Percentiles rank a stretch among this genome's conserved stretches.
phyloP scores from a whole-genome alignment of 2,113 vertebrate genomes.

The Rhadina sibilatrix region DNA sequence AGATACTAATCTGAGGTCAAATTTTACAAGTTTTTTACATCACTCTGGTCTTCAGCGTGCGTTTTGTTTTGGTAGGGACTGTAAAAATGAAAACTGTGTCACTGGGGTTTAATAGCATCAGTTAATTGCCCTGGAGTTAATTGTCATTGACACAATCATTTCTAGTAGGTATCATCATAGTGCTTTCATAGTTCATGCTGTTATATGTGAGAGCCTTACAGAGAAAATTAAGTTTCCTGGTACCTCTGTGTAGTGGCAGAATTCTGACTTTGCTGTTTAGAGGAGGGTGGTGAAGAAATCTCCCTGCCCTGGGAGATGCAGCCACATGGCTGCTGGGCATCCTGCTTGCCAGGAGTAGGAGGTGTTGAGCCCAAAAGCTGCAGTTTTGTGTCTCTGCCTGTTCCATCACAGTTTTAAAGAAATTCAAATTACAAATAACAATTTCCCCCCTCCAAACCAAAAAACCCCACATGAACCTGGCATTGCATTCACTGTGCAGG shows the following conservation, averaged over 20 bases:
- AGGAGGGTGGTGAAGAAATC: neutral
- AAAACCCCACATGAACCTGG: neutral
- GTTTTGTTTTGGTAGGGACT: neutral
- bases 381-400: neutral
- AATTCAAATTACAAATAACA: neutral
- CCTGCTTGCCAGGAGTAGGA: fast-evolving
- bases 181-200: neutral
- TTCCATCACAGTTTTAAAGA: neutral
- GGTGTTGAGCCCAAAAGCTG: neutral
- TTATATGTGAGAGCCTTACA: neutral
- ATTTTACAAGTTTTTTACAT: neutral
- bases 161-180: neutral
- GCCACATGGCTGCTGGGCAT: fast-evolving
- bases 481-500: neutral
- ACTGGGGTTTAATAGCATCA: neutral
- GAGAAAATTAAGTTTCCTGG: neutral
- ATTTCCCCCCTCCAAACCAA: neutral
- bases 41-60: neutral
- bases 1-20: neutral
- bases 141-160: neutral
- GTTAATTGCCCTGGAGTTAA: neutral
- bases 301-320: neutral
- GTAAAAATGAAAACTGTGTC: neutral
- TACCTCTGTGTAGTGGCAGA: neutral
- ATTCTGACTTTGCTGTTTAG: neutral